phyloP scores from a whole-genome alignment of 2,113 vertebrate genomes.

The Anguilla japonica region DNA sequence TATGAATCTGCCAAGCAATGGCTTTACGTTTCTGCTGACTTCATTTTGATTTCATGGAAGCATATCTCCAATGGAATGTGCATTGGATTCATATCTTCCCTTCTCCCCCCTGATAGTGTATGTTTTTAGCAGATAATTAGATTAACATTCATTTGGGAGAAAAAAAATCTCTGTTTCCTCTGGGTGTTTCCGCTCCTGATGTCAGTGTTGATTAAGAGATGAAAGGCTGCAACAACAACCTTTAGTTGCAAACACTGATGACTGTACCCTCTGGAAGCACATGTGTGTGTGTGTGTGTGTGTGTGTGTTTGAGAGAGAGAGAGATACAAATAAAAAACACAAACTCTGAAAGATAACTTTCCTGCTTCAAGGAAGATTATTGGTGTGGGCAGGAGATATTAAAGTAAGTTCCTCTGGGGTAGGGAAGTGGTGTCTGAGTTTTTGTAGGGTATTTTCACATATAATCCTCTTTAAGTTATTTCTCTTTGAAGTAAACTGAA shows the following conservation, averaged over 20 bases:
- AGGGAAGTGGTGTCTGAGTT: neutral
- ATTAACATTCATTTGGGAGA: conserved; percentile 45
- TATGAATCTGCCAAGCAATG: neutral
- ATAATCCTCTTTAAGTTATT: conserved; percentile 3
- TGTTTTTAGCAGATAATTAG: conserved; percentile 41
- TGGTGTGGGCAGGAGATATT: neutral
- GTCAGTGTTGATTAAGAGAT: conserved; percentile 49
- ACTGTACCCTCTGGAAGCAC: neutral
- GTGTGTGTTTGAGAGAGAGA: too few relatives aligned
- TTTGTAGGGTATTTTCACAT: neutral
- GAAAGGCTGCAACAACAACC: neutral
- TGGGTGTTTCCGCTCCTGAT: neutral
- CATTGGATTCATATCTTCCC: neutral
- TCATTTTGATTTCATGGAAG: neutral
- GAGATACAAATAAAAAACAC: neutral
- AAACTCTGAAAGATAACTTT: neutral
- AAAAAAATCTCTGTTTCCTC: neutral
- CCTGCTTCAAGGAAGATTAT: neutral
- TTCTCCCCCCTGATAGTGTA: neutral
- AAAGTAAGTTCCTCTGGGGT: neutral
- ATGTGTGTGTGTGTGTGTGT: too few relatives aligned
- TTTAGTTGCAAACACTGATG: neutral
- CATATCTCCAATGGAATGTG: neutral
- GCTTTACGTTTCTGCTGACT: neutral
- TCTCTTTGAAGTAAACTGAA: neutral